phyloP scores from a whole-genome alignment of 2,797 vertebrate genomes.

The Lithobates sylvaticus region DNA sequence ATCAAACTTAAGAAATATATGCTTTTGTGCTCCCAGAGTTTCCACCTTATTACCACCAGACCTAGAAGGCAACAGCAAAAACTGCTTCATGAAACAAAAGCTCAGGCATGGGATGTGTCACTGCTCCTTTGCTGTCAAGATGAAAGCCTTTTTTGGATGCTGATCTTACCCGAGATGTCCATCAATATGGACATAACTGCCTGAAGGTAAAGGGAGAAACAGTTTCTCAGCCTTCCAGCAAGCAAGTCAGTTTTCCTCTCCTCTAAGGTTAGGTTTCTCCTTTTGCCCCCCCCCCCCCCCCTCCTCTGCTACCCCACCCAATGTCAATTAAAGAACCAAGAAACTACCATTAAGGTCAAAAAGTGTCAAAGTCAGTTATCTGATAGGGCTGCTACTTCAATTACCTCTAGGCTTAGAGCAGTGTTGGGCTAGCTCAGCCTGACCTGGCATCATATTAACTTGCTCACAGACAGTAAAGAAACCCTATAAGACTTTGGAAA shows the following conservation, averaged over 20 bases:
- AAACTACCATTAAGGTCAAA: slow-evolving; percentile 18
- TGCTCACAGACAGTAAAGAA: not conserved
- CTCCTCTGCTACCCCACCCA: slow-evolving; percentile 34
- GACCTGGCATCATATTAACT: not conserved
- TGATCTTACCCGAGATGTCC: slow-evolving; percentile 23
- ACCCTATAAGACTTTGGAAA: not conserved
- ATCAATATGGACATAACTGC: slow-evolving; percentile 24
- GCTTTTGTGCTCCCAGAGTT: not conserved
- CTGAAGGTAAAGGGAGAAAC: slow-evolving; percentile 23
- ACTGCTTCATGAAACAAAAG: not conserved
- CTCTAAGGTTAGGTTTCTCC: slow-evolving; percentile 36
- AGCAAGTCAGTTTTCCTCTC: slow-evolving; percentile 36
- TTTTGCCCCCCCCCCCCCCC: not conserved
- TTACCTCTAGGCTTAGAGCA: slow-evolving; percentile 20
- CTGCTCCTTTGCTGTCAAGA: not conserved
- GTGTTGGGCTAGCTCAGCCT: slow-evolving; percentile 1
- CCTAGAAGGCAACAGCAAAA: not conserved
- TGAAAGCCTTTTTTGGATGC: slow-evolving; percentile 17
- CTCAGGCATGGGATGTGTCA: not conserved
- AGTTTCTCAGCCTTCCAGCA: slow-evolving; percentile 32
- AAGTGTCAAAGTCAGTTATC: slow-evolving; percentile 32
- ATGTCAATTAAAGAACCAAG: slow-evolving; percentile 20
- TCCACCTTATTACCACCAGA: not conserved
- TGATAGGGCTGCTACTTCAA: slow-evolving; percentile 39
- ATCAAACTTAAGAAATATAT: not conserved